Evolutionary conservation across 1,140 invertebrate genomes (phyloP), one percentile per base, ranked within the genome.

Genomic region (Manduca sexta): DNA sequence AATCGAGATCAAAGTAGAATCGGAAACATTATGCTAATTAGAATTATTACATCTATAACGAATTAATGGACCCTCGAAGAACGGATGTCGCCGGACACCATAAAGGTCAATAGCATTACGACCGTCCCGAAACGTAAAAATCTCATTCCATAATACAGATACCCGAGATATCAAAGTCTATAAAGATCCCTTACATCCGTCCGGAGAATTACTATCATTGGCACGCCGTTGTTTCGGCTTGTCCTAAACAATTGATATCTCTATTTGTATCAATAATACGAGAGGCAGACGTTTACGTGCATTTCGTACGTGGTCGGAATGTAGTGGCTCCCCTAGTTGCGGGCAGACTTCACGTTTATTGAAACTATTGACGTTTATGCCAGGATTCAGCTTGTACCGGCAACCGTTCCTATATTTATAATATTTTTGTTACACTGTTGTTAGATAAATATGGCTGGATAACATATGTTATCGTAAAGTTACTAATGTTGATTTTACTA

Each of bases 221-320:
- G 58, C 69, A 67, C 69, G 58, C 52, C 60, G 64, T 74, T 66
- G 67, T 74, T 68, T 73, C 61, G 69, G 51, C 69, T 66, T 75
- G 79, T 79, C 77, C 72, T 60, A 75, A 83, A 80, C 82, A 85
- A 83, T 85, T 83, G 82, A 79, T 82, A 83, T 81, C 70, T 80
- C 74, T 80, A 83, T 83, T 85, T 85, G 79, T 85, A 85, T 83
- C 81, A 83, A 85, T 85, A 82, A 80, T 80, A 68, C 67, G 57
- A 57, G 61, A 67, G 64, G 69, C 71, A 77, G 76, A 80, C 69
- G 64, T 70, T 80, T 79, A 79, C 74, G 75, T 78, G 71, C 57
- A 71, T 74, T 73, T 64, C 40, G 66, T 83, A 84, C 79, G 81
- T 84, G 81, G 54, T 35, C 40, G 37, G 81, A 83, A 83, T 84